Base-by-base conservation (phyloP, 53 echinoderm and acorn worm genomes). In the Crossaster papposus region DNA sequence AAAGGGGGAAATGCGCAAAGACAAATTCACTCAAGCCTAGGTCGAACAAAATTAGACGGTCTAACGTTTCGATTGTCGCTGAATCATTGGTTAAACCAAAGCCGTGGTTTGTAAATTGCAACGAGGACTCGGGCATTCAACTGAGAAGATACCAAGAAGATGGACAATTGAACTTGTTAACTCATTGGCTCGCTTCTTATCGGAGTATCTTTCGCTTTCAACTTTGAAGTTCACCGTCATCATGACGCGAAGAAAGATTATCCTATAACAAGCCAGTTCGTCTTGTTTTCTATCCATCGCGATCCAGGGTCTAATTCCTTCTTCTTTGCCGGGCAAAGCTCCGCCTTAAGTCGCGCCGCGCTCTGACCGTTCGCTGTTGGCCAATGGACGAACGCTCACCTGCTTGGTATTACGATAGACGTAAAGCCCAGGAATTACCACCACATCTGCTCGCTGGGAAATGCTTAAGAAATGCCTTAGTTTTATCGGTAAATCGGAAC, bases 321-420 rank as follows among this genome's bases (percentile, higher is more conserved):
- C 6, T 4, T 76, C 36, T 38, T 23, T 54, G 1, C 80, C 15
- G 78, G 50, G 78, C 54, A 58, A 87, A 87, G 63, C 64, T 75
- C 76, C 36, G 38, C 75, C 87, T 87, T 87, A 87, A 87, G 77
- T 52, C 87, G 55, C 76, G 36, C n/a, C 29, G 75, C 53, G 34
- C 36, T 1, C 55, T 17, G 55, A 15, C 87, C 62, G 77, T n/a
- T 77, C 36, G 62, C n/a, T 62, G 28, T 24, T 37, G 13, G 73
- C 87, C 87, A 77, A 87, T 87, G 77, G 77, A 52, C 12, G 36
- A 34, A 62, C 76, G 29, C 76, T 87, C 87, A 87, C 87, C 87
- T 87, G 87, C 87, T 62, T 24, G 87, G 64, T 87, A 73, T 73
- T 62, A 87, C 76, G 76, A 58, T 55, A 2, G 63, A 36, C 37